A percentile compares a stretch with the other conserved stretches of the same genome.
Evolutionary conservation across 2,113 vertebrate genomes (phyloP).

Genomic region (Rostratula benghalensis): DNA sequence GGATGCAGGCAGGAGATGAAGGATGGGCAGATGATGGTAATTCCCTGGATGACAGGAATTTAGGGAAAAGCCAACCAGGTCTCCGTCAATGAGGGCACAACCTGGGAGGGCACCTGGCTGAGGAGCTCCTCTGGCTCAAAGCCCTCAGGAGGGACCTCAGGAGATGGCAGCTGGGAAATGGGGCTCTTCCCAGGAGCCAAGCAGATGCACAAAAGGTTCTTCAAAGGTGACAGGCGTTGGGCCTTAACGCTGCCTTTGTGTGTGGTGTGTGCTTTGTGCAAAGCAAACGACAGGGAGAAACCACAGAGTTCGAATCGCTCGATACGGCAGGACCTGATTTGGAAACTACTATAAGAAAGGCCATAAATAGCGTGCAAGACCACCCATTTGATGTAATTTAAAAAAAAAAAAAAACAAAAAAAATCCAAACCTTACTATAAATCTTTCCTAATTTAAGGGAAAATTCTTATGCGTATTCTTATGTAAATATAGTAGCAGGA

Average conservation of each 20-base stretch:
- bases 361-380: not conserved
- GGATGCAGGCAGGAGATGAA: not conserved
- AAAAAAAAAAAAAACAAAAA: too few species aligned
- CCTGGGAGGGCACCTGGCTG: not conserved
- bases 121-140: not conserved
- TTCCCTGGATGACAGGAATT: not conserved
- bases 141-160: not conserved
- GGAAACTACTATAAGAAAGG: not conserved
- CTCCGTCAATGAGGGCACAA: not conserved
- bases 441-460: not conserved
- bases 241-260: not conserved
- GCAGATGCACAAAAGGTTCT: not conserved
- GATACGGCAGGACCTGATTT: not conserved
- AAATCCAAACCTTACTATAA: not conserved
- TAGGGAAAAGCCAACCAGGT: not conserved
- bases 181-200: not conserved
- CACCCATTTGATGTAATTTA: not conserved
- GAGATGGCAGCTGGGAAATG: slow-evolving; percentile 10
- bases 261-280: not conserved
- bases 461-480: slow-evolving; percentile 1
- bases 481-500: not conserved
- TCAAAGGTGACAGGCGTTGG: not conserved
- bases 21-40: not conserved
- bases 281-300: not conserved
- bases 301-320: not conserved